Percentiles rank a stretch among this genome's conserved stretches.
Conservation (phyloP, 2,888 invertebrate genomes). For the Eristalis tenax region DNA sequence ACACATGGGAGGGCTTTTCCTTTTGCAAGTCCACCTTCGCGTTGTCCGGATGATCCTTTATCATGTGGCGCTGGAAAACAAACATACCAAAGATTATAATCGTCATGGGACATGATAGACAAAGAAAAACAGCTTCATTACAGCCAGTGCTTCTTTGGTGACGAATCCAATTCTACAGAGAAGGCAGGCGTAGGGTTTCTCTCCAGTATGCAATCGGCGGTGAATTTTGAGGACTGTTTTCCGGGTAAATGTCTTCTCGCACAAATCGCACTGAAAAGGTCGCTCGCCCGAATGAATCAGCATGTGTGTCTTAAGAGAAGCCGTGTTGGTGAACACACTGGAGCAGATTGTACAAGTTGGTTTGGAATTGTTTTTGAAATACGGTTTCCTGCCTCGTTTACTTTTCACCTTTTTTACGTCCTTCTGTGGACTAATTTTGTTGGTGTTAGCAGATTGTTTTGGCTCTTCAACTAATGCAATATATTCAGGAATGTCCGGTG, state of each 20-base stretch:
- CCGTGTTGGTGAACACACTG: slow-evolving; percentile 45
- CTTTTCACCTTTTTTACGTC: background rate
- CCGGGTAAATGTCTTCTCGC: slow-evolving; percentile 60
- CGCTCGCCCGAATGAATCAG: slow-evolving; percentile 64
- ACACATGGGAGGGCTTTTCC: slow-evolving; percentile 18
- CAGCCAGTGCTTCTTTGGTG: slow-evolving; percentile 49
- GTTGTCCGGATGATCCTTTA: slow-evolving; percentile 39
- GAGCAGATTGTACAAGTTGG: slow-evolving; percentile 55
- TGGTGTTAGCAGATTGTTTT: background rate
- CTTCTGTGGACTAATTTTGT: background rate
- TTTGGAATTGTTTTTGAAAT: slow-evolving; percentile 20
- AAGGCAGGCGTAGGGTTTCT: slow-evolving; percentile 56
- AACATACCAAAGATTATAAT: background rate
- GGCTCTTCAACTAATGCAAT: background rate
- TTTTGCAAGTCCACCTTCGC: background rate
- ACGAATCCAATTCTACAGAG: slow-evolving; percentile 33
- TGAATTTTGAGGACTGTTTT: slow-evolving; percentile 57
- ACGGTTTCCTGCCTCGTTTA: slow-evolving; percentile 31
- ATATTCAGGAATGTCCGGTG: background rate
- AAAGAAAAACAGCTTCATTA: background rate
- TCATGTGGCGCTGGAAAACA: slow-evolving; percentile 49
- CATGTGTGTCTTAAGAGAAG: slow-evolving; percentile 60
- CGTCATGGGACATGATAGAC: background rate
- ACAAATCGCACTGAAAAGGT: slow-evolving; percentile 57
- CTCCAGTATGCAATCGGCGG: slow-evolving; percentile 54